phyloP scores from a whole-genome alignment of 2,888 invertebrate genomes.

The Dorcus parallelipipedus region DNA sequence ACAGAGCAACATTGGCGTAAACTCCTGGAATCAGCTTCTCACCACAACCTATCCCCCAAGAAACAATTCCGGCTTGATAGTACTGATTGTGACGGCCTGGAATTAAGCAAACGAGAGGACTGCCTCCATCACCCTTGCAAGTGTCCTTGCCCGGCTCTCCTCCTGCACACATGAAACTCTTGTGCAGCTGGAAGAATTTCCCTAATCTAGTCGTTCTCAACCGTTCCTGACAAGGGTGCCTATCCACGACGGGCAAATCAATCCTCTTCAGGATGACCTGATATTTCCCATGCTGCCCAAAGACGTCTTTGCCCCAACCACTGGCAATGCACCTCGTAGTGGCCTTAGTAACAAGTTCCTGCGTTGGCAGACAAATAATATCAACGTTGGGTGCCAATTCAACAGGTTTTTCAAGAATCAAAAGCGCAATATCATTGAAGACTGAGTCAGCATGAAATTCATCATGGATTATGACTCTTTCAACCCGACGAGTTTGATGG shows the following conservation, averaged over 20 bases:
- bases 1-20: conserved; percentile 50
- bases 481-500: conserved; percentile 67
- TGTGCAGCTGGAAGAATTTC: conserved; percentile 61
- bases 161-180: conserved; percentile 74
- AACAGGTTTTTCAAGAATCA: conserved; percentile 63
- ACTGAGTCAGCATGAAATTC: conserved; percentile 64
- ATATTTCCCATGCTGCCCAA: conserved; percentile 55
- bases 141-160: conserved; percentile 66
- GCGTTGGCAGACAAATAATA: conserved; percentile 63
- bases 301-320: conserved; percentile 74
- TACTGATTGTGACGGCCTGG: conserved; percentile 48
- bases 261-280: conserved; percentile 63
- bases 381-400: conserved; percentile 66
- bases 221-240: conserved; percentile 44
- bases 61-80: conserved; percentile 56
- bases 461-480: conserved; percentile 57
- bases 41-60: conserved; percentile 55
- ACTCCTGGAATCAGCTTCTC: conserved; percentile 52
- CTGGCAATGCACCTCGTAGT: conserved; percentile 62
- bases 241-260: conserved; percentile 64
- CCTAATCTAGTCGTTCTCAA: conserved; percentile 68
- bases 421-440: conserved; percentile 71
- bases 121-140: conserved; percentile 72
- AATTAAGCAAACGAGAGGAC: conserved; percentile 72
- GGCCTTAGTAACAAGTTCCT: conserved; percentile 46